These are phyloP conservation scores for Morpho helenor DNA, from an alignment of 2,888 invertebrate genomes.

Conservation along the genomic window DNA sequence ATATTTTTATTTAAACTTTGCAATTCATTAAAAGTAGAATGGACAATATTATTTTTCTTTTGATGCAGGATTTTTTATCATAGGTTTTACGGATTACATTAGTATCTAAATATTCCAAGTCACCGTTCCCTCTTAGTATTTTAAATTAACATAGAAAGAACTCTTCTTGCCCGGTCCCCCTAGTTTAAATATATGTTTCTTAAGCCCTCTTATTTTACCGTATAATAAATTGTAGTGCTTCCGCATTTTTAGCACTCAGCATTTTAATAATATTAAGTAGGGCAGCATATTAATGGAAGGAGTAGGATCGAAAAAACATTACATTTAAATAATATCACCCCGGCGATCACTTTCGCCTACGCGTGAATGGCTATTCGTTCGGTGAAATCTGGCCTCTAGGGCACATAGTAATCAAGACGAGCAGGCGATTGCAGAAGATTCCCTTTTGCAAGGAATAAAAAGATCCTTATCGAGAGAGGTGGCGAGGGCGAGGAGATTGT, in stretches of 20 bases:
- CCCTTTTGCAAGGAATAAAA: slow-evolving; percentile 68
- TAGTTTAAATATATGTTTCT: no score
- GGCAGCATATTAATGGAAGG: slow-evolving; percentile 37
- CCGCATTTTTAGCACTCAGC: slow-evolving; percentile 16
- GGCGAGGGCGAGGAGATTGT: slow-evolving; percentile 66
- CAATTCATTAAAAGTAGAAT: no score
- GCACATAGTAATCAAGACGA: slow-evolving; percentile 69
- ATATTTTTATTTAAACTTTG: no score
- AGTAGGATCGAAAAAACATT: slow-evolving; percentile 76
- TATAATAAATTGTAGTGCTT: slow-evolving; percentile 12
- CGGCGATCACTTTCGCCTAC: slow-evolving; percentile 70
- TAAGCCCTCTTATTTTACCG: not conserved
- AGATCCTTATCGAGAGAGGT: slow-evolving; percentile 68
- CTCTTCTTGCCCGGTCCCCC: no score
- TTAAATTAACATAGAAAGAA: no score
- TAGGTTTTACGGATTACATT: no score
- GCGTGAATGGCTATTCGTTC: slow-evolving; percentile 68
- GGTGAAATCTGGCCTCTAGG: slow-evolving; percentile 72
- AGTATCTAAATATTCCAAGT: no score
- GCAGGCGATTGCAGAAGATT: slow-evolving; percentile 64
- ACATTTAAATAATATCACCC: slow-evolving; percentile 79
- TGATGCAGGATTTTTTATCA: no score
- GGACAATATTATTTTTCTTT: no score
- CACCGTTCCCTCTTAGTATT: no score
- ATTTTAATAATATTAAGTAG: slow-evolving; percentile 33